Base-by-base conservation (phyloP, 2,113 vertebrate genomes). In the Carassius auratus region DNA sequence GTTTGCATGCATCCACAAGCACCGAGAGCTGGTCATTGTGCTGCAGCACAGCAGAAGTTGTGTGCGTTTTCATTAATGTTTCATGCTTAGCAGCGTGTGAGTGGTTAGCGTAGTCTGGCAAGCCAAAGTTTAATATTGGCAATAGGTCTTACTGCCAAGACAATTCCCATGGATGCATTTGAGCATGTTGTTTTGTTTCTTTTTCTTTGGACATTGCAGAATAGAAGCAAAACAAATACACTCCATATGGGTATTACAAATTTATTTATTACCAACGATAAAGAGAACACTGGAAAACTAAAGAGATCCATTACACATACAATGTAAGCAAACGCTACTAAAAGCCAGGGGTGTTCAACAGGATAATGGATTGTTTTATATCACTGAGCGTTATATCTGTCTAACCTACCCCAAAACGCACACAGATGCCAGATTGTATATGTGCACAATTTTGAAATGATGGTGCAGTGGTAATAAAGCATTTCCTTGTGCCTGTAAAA, bases 51-150 rank as follows among this genome's bases (percentile, higher is more conserved):
- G 64, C 80, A 69, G 19, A 36, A 50, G 17, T 83, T 83, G 42
- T 79, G 19, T 83, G 76, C 33, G 19, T 85, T 68, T 76, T 86
- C 62, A 86, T 88, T 71, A 79, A 88, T 90, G 85, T 89, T 89
- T 87, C 84, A 89, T 89, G 80, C 64, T 64, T 84, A 85, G 48
- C 68, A 77, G 21, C 30, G 55, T 66, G 76, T 42, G 57, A 86
- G 64, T 64, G 77, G 76, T 84, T 85, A 83, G 81, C 76, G 83
- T 83, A 82, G 85, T 76, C 55, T 64, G 77, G 76, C 83, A 55
- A 87, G 84, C 84, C 23, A 42, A 73, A 74, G 84, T 88, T 90
- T 90, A 87, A 88, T 87, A 86, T 85, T 85, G 81, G 76, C 88
- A 88, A 83, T 84, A 83, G 81, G 52, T 88, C 86, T 87, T 69